Conservation (phyloP, 2,113 vertebrate genomes). For the Podarcis raffonei region DNA sequence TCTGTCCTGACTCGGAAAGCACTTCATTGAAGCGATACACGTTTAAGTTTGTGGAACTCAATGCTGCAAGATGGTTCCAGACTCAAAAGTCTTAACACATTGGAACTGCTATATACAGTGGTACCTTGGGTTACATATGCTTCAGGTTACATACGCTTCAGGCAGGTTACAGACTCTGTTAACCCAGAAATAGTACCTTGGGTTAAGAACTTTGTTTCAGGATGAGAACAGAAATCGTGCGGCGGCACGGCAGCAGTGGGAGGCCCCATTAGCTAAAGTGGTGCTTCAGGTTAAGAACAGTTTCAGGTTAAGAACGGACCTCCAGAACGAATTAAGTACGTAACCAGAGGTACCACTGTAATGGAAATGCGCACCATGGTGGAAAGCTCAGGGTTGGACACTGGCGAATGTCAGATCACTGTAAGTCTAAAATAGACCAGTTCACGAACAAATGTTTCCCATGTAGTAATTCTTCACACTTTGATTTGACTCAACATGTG, state of each 20-base stretch:
- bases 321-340: no score
- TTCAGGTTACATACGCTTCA: no score
- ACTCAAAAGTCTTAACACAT: background rate
- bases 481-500: background rate
- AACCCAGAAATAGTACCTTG: no score
- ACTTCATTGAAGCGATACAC: background rate
- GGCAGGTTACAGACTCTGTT: no score
- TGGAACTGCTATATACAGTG: background rate
- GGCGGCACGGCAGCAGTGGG: no score
- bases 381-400: background rate
- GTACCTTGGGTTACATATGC: no score
- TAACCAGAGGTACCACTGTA: no score
- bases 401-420: background rate
- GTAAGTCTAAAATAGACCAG: background rate
- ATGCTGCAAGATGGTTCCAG: conserved; percentile 20
- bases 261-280: no score
- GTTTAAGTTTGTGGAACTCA: background rate
- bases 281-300: no score
- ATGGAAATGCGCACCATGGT: background rate
- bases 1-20: background rate
- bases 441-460: background rate
- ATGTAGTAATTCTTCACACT: background rate
- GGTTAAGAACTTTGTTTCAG: no score
- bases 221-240: no score
- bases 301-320: no score